Conservation (phyloP, 2,888 invertebrate species). For the Orthonychiurus folsomi region DNA sequence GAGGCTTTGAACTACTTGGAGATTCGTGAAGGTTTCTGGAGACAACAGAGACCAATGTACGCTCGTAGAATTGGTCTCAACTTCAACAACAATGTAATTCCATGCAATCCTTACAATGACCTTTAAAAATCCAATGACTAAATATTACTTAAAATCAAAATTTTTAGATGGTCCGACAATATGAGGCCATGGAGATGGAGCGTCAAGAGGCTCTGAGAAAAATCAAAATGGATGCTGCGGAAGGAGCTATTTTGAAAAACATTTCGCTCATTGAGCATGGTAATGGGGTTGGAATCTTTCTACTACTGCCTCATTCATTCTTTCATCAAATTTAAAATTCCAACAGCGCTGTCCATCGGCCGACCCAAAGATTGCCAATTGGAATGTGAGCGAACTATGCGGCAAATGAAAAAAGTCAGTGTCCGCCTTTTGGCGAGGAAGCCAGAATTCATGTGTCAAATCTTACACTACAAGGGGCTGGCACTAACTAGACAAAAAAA, state of each 20-base stretch:
- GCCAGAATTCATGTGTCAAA: constrained; percentile 31
- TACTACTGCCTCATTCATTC: too few species aligned
- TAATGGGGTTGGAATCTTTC: too few species aligned
- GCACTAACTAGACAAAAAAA: constrained; percentile 33
- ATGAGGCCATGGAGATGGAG: constrained; percentile 32
- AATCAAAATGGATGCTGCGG: constrained; percentile 38
- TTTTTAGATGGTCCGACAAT: constrained; percentile 28
- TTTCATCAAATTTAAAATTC: background rate
- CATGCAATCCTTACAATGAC: background rate
- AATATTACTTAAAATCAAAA: background rate
- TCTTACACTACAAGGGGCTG: constrained; percentile 36
- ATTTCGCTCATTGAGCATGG: constrained; percentile 36
- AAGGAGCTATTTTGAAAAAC: constrained; percentile 38
- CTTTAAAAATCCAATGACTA: too few species aligned
- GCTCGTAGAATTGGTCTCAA: constrained; percentile 35
- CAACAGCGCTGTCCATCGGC: constrained; percentile 21
- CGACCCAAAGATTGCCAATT: constrained; percentile 37
- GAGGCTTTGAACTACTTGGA: constrained; percentile 37
- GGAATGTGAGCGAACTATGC: constrained; percentile 37
- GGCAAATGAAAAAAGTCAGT: constrained; percentile 39
- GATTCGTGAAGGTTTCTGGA: constrained; percentile 37
- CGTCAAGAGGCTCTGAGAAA: constrained; percentile 30
- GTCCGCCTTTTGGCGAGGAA: constrained; percentile 32
- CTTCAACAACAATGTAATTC: constrained; percentile 36
- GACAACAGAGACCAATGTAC: constrained; percentile 39